These are phyloP conservation scores for Megalops cyprinoides DNA, from an alignment of 2,797 vertebrate species.

Conservation along the genomic window DNA sequence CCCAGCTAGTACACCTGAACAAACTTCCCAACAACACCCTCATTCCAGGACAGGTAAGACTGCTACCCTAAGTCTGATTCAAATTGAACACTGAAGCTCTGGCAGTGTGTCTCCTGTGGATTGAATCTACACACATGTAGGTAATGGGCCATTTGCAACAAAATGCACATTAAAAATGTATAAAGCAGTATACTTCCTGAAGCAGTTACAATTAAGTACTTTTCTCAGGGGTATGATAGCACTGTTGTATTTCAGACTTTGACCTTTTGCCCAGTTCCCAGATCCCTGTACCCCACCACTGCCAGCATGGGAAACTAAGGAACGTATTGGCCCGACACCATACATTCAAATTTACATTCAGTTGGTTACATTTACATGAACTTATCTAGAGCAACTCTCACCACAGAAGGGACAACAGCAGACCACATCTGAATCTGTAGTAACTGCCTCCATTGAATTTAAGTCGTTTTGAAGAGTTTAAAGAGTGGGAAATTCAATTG, in stretches of 20 bases:
- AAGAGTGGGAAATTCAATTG: too few relatives aligned
- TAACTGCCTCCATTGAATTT: too few relatives aligned
- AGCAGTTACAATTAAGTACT: not conserved
- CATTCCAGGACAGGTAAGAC: constrained; percentile 60
- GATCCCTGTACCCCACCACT: too few relatives aligned
- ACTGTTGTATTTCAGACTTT: not conserved
- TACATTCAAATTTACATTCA: too few relatives aligned
- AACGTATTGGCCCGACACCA: too few relatives aligned
- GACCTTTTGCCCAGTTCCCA: not conserved
- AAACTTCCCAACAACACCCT: constrained; percentile 38
- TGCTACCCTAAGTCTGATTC: not conserved
- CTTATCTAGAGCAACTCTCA: too few relatives aligned
- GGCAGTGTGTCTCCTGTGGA: not conserved
- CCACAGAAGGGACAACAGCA: too few relatives aligned
- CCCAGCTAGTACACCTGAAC: constrained; percentile 39
- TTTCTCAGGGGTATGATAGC: not conserved
- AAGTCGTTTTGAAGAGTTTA: too few relatives aligned
- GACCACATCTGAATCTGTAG: too few relatives aligned
- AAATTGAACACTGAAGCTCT: not conserved
- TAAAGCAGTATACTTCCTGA: not conserved
- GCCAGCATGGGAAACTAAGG: too few relatives aligned
- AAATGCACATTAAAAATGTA: not conserved
- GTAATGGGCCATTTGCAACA: not conserved
- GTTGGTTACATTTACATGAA: too few relatives aligned
- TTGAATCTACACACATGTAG: not conserved